phyloP scores from a whole-genome alignment of 2,888 invertebrate genomes.

The Eupsilia transversa region DNA sequence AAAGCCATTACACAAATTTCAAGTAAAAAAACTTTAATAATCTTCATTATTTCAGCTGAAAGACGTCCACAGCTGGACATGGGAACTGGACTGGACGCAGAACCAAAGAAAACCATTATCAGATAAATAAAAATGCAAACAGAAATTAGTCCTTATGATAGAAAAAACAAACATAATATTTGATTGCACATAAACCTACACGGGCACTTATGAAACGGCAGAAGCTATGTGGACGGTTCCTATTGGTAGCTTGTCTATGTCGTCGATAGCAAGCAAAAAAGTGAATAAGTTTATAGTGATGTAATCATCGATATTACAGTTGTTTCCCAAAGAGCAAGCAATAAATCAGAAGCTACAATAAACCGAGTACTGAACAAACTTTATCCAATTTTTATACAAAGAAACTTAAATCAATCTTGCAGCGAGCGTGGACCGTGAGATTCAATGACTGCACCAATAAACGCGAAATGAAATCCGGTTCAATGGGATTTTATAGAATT shows the following conservation, averaged over 20 bases:
- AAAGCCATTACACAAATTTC: neutral
- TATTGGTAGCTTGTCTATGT: too few species aligned
- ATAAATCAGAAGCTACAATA: conserved; percentile 45
- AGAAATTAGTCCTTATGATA: neutral
- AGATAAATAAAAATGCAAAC: neutral
- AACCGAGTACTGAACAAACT: conserved; percentile 39
- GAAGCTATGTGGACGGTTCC: too few species aligned
- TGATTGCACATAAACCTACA: too few species aligned
- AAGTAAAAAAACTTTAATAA: neutral
- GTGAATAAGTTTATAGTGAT: neutral
- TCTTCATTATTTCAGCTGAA: too few species aligned
- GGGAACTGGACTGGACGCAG: too few species aligned
- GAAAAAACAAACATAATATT: too few species aligned
- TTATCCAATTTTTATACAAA: conserved; percentile 63
- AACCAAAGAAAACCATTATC: neutral
- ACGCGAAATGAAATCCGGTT: conserved; percentile 66
- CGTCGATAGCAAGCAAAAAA: neutral
- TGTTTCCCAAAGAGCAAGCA: conserved; percentile 27
- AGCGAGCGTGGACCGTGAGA: conserved; percentile 52
- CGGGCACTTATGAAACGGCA: too few species aligned
- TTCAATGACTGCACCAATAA: conserved; percentile 67
- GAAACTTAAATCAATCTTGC: conserved; percentile 65
- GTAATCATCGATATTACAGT: conserved; percentile 25
- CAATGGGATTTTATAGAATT: conserved; percentile 66
- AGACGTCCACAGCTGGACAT: too few species aligned